Base-by-base conservation (phyloP, 2,113 vertebrate genomes). In the Sander vitreus region DNA sequence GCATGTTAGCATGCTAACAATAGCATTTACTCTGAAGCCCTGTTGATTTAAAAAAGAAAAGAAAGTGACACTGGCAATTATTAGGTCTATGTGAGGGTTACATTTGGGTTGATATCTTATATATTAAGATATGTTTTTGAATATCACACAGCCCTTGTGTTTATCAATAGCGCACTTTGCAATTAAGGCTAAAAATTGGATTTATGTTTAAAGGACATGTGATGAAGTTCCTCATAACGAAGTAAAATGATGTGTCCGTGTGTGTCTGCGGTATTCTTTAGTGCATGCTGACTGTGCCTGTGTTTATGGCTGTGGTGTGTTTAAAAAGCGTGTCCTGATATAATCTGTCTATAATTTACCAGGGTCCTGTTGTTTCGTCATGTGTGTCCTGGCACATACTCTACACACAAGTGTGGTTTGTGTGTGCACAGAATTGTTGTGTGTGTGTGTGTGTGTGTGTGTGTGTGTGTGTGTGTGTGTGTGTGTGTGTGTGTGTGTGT, bases 271-370 rank as follows among this genome's bases (percentile, higher is more conserved):
- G n/a, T 75, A 2, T 55, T 69, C 23, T 13, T 48, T 12, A 25
- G 11, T 65, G 63, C 71, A 39, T 67, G n/a, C 45, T 47, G 63
- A 47, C 10, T 25, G 53, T 18, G 51, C 58, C 30, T 8, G 14
- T 76, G 80, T 73, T 60, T 73, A 21, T 81, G 82, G 76, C 74
- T 68, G 73, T 55, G 72, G 62, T 59, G 4, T 81, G 45, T 87
- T 90, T 80, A 57, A 78, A 84, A n/a, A 71, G 59, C 43, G 58
- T 48, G 77, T 81, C 10, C 76, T 63, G 48, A 62, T 77, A 73
- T 73, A 81, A 50, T 78, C 66, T 60, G 63, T 85, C 19, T n/a
- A n/a, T n/a, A n/a, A 63, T 64, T 71, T 83, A 19, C 68, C 70
- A 57, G 39, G 23, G 25, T 54, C 58, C 43, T 72, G 78, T 79